These are phyloP conservation scores for Cerceris ruficornis DNA, from an alignment of 2,888 invertebrate genomes.

Conservation along the genomic window DNA sequence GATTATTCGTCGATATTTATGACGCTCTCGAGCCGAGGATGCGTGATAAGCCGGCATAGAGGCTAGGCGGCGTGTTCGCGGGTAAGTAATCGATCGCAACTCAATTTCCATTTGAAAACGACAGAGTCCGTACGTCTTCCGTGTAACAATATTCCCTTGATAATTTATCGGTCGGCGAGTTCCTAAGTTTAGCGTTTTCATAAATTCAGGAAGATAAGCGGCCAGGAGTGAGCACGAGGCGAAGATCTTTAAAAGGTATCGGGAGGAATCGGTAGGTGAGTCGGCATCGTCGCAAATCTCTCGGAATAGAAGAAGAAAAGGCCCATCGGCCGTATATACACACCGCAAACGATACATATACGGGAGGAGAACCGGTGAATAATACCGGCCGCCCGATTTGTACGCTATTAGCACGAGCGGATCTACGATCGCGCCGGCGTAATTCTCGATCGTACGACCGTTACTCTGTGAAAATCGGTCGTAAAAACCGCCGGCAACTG, in stretches of 20 bases:
- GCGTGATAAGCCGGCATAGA: background rate
- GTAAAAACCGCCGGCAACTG: slow-evolving; percentile 64
- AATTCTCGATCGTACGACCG: slow-evolving; percentile 71
- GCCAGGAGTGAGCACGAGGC: slow-evolving; percentile 7
- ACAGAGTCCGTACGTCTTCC: slow-evolving; percentile 31
- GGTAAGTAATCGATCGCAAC: slow-evolving; percentile 27
- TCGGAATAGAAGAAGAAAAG: slow-evolving; percentile 33
- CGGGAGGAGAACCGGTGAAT: slow-evolving; percentile 67
- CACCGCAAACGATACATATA: slow-evolving; percentile 68
- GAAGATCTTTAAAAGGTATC: slow-evolving; percentile 43
- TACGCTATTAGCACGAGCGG: slow-evolving; percentile 74
- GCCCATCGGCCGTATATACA: slow-evolving; percentile 21
- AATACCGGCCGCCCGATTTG: slow-evolving; percentile 74
- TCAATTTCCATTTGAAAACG: slow-evolving; percentile 41
- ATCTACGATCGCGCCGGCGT: slow-evolving; percentile 72
- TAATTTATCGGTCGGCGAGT: slow-evolving; percentile 46
- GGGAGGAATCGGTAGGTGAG: slow-evolving; percentile 23
- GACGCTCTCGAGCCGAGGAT: slow-evolving; percentile 4
- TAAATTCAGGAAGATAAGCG: slow-evolving; percentile 48
- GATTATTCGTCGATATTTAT: slow-evolving; percentile 55
- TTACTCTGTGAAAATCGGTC: slow-evolving; percentile 74
- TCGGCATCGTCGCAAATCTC: slow-evolving; percentile 59
- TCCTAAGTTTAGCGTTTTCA: slow-evolving; percentile 50
- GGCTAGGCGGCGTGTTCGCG: background rate
- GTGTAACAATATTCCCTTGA: slow-evolving; percentile 35